Evolutionary conservation across 64 coral and sea anemone species (phyloP).

Genomic region (Montipora sp.): DNA sequence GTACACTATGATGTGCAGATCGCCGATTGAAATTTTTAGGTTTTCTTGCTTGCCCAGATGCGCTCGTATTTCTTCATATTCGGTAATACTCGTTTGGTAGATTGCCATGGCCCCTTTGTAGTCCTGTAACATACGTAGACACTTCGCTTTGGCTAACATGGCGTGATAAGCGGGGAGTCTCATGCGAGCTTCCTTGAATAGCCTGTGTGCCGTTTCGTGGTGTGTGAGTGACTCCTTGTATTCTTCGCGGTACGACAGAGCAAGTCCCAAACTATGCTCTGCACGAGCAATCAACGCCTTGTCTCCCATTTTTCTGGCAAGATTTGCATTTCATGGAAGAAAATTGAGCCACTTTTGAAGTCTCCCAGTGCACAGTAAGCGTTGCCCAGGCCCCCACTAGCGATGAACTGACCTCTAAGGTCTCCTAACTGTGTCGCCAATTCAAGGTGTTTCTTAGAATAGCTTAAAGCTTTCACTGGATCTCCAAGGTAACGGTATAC

Average conservation of each 20-base stretch:
- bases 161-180: slow-evolving; percentile 16
- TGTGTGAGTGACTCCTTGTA: slow-evolving; percentile 12
- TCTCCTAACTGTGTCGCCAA: not conserved
- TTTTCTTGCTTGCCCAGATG: slow-evolving; percentile 20
- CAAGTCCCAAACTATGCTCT: slow-evolving; percentile 21
- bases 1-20: slow-evolving; percentile 25
- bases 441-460: slow-evolving; percentile 2
- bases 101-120: not conserved
- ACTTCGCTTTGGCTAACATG: slow-evolving; percentile 13
- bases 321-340: slow-evolving; percentile 22
- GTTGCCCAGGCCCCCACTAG: not conserved
- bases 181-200: slow-evolving; percentile 14
- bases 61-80: slow-evolving; percentile 10
- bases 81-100: slow-evolving; percentile 6
- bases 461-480: not conserved
- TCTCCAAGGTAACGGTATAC: slow-evolving; percentile 11
- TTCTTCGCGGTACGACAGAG: not conserved
- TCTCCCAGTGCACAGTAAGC: slow-evolving; percentile 3
- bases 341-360: not conserved
- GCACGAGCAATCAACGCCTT: slow-evolving; percentile 28
- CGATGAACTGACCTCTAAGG: slow-evolving; percentile 15
- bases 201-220: not conserved
- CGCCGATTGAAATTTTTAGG: slow-evolving; percentile 10
- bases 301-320: slow-evolving; percentile 29
- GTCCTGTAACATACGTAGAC: slow-evolving; percentile 25